Conservation (phyloP, 2,113 vertebrate species). For the Microtus pennsylvanicus region DNA sequence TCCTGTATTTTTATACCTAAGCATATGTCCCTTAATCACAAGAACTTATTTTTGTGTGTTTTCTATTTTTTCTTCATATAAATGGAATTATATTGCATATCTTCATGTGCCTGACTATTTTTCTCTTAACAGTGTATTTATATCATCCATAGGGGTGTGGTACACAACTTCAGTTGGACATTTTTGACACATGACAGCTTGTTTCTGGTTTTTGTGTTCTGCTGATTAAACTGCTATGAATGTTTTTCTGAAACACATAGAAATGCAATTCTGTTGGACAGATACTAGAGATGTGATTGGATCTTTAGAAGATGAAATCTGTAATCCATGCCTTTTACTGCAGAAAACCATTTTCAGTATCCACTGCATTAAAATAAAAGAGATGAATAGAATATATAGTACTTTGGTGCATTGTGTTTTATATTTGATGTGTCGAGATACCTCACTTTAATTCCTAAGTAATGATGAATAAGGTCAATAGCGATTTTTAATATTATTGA, state of each 20-base stretch:
- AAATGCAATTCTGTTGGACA: not conserved
- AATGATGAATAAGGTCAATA: not conserved
- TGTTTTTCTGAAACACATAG: not conserved
- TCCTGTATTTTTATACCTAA: slow-evolving; percentile 12
- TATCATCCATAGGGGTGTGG: not conserved
- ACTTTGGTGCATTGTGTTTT: not conserved
- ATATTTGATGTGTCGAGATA: not conserved
- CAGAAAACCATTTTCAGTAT: slow-evolving; percentile 4
- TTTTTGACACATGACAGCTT: not conserved
- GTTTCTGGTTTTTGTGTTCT: slow-evolving; percentile 18
- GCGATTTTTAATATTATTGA: slow-evolving; percentile 9
- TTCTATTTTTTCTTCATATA: not conserved
- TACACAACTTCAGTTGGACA: not conserved
- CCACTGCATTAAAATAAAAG: not conserved
- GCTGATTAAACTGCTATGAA: not conserved
- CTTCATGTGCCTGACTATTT: not conserved
- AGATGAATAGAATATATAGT: not conserved
- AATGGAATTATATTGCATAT: not conserved
- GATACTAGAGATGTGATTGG: not conserved
- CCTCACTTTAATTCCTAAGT: slow-evolving; percentile 20
- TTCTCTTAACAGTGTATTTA: not conserved
- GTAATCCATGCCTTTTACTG: not conserved
- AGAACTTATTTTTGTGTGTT: not conserved
- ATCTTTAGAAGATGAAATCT: not conserved
- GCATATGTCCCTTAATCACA: not conserved